Percentiles rank a stretch among this genome's conserved stretches.
These are phyloP conservation scores for Ips nitidus DNA, from an alignment of 1,140 invertebrate genomes.

Conservation along the genomic window DNA sequence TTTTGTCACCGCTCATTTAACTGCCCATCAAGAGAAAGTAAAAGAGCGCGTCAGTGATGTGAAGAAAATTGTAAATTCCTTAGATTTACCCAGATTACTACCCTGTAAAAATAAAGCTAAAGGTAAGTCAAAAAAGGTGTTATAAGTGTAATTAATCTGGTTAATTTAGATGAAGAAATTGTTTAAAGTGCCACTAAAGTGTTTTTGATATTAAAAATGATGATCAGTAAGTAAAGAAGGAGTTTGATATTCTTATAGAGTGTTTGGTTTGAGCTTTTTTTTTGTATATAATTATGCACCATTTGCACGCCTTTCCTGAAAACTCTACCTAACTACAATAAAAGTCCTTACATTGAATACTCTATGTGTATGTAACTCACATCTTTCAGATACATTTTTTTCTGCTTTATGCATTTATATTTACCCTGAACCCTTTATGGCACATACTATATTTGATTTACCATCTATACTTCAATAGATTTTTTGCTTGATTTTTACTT, in stretches of 20 bases:
- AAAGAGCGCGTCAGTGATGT: conserved; percentile 86
- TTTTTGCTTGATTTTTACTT: too few species aligned
- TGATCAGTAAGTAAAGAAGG: too few species aligned
- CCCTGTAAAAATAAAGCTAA: conserved; percentile 74
- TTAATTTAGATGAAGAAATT: neutral
- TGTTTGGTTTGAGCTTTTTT: neutral
- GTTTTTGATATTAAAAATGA: too few species aligned
- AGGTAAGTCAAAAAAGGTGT: conserved; percentile 55
- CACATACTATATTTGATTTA: too few species aligned
- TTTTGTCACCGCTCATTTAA: conserved; percentile 91
- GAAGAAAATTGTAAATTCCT: conserved; percentile 78
- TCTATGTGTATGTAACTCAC: too few species aligned
- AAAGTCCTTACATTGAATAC: too few species aligned
- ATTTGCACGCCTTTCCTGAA: too few species aligned
- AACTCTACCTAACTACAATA: too few species aligned
- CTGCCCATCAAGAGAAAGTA: conserved; percentile 85
- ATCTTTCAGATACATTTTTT: too few species aligned
- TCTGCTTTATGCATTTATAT: too few species aligned
- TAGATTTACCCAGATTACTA: conserved; percentile 82
- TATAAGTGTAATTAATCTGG: neutral
- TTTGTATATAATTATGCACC: neutral
- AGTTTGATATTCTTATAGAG: neutral
- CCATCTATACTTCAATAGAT: too few species aligned
- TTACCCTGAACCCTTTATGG: too few species aligned
- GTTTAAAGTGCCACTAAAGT: neutral